Conservation (phyloP, 2,113 vertebrate species). For the Meleagris gallopavo region DNA sequence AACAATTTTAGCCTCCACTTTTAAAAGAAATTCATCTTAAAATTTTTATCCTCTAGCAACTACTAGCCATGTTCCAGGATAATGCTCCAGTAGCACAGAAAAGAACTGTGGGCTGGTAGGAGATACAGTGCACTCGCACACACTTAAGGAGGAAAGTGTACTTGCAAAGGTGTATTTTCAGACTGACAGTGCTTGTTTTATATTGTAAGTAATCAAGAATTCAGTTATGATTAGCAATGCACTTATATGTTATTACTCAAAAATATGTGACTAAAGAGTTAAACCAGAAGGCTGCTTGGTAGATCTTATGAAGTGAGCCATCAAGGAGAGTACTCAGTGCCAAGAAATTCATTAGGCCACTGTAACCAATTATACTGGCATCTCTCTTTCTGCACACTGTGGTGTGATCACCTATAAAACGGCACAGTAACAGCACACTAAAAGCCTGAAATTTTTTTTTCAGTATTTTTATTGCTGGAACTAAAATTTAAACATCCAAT, state of each 20-base stretch:
- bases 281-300: neutral
- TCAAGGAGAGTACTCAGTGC: neutral
- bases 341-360: neutral
- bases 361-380: neutral
- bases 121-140: neutral
- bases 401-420: neutral
- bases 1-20: neutral
- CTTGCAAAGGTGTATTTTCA: neutral
- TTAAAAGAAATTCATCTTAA: neutral
- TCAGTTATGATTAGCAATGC: neutral
- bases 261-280: neutral
- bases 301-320: neutral
- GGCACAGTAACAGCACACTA: neutral
- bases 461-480: neutral
- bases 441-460: neutral
- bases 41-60: accelerated
- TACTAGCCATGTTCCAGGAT: accelerated
- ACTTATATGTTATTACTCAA: neutral
- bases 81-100: neutral
- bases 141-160: neutral
- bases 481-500: neutral
- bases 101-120: neutral
- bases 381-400: neutral
- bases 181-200: neutral
- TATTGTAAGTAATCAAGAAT: neutral